Percentiles rank a stretch among this genome's conserved stretches.
Evolutionary conservation across 2,888 invertebrate species (phyloP).

Genomic region (Drosophila barbarae): DNA sequence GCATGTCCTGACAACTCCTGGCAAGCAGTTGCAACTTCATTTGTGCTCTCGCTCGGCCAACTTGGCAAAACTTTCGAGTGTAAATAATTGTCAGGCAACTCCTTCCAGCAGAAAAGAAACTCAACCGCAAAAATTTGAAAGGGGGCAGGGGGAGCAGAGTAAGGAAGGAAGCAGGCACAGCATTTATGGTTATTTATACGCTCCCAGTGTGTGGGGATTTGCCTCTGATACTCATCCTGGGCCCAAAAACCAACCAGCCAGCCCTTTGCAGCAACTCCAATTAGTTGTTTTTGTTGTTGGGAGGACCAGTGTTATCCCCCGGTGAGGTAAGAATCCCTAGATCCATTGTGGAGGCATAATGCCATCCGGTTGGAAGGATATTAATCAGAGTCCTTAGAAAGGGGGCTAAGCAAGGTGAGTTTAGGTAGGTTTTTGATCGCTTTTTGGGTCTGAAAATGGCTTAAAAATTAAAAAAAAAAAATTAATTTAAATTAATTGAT

Average conservation of each 20-base stretch:
- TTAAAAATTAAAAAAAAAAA: neutral
- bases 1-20: slow-evolving; percentile 46
- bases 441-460: neutral
- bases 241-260: neutral
- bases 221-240: slow-evolving; percentile 12
- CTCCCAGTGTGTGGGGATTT: slow-evolving; percentile 21
- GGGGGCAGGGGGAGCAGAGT: neutral
- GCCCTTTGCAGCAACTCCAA: slow-evolving; percentile 34
- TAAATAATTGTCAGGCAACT: slow-evolving; percentile 67
- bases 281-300: slow-evolving; percentile 26
- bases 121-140: slow-evolving; percentile 60
- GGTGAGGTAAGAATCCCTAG: too few relatives aligned
- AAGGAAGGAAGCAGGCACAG: slow-evolving; percentile 4
- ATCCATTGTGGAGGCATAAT: neutral
- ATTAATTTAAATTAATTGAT: too few relatives aligned
- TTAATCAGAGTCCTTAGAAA: neutral
- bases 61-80: slow-evolving; percentile 65
- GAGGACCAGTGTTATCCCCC: slow-evolving; percentile 25
- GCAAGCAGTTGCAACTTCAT: slow-evolving; percentile 57
- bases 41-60: slow-evolving; percentile 41
- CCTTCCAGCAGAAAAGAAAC: slow-evolving; percentile 44
- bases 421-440: neutral
- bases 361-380: neutral
- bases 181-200: slow-evolving; percentile 70
- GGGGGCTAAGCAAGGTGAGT: neutral